Base-by-base conservation (phyloP, 1,140 invertebrate genomes). In the Megalonaias nervosa region DNA sequence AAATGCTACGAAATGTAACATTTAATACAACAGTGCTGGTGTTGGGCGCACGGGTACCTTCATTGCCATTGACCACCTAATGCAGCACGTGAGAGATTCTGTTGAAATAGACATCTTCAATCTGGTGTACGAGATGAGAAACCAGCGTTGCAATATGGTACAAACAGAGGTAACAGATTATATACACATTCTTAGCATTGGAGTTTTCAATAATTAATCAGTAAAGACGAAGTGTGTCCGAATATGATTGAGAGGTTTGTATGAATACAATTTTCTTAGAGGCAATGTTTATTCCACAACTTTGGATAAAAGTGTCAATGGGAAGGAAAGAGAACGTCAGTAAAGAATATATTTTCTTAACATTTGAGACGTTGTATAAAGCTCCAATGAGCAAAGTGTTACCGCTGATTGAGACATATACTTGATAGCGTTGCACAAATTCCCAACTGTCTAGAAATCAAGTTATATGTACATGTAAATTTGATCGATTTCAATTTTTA, bases 71-170 rank as follows among this genome's bases (percentile, higher is more conserved):
- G 98, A 99, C 88, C 97, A 97, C 0, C 98, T 99, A 96, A 91
- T 99, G 74, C 98, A 99, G 86, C 92, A 97, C 60, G 77, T 90
- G 13, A 68, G 75, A 77, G 94, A 97, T 86, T 97, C 99, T 85
- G 96, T 97, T 86, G 97, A 96, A 73, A 95, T 99, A 12, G 98
- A 99, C 88, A 98, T 99, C 74, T 99, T 99, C 88, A 97, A 97
- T 0, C 97, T 99, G 91, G 98, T 99, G 0, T 98, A 97, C 11
- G 97, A 96, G 86, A 92, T 99, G 59, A 93, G 98, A 74, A 96
- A 97, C 12, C 97, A 99, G 89, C 93, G 98, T 57, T 80, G 79
- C 23, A 84, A 85, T 48, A 90, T 91, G 88, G 89, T 91, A 16
- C 96, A 99, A 92, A 99, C 98, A 1, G 98, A 99, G 85, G 87